Evolutionary conservation across 2,888 invertebrate genomes (phyloP), one percentile per base, ranked within the genome.

Genomic region (Amaurobius ferox): DNA sequence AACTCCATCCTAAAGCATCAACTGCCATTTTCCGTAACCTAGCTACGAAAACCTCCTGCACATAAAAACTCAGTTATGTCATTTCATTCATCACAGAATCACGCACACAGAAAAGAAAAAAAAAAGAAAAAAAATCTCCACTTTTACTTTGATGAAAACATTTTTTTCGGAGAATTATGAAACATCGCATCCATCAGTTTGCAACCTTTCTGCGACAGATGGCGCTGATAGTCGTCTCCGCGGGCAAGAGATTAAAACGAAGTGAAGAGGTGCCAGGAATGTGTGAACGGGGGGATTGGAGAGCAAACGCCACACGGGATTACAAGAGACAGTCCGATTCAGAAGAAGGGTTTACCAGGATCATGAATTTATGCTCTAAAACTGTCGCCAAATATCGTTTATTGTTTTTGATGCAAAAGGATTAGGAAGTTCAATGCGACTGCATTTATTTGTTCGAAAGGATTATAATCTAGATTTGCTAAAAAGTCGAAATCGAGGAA

Each of bases 231-330:
- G 40, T 67, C 55, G 61, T 39, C 76, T 32, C 61, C 66, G 70
- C 61, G 55, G 40, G 62, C 61, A 68, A 83, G 83, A 83, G 83
- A 77, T 83, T 77, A 83, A 77, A 83, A 32, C 39, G 40, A 70
- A 77, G 77, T 48, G 77, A 66, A 71, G 74, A 68, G 72, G 68
- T 66, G n/a, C 44, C 44, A 70, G 71, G 73, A 78, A 67, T 72
- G 78, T 78, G 73, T 71, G 62, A 71, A 28, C 44, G 16, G 83
- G 66, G 61, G 29, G 83, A 83, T 70, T 30, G 77, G 39, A 32
- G 73, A 85, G 85, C 83, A 83, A 77, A 83, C 83, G 76, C 55
- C 68, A 61, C 55, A 39, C 64, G 55, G 85, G 85, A 85, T 85
- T 85, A 85, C 85, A 85, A 85, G 85, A 73, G 78, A 19, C 85